phyloP scores from a whole-genome alignment of 2,797 vertebrate species.

The Psittacula derbiana region DNA sequence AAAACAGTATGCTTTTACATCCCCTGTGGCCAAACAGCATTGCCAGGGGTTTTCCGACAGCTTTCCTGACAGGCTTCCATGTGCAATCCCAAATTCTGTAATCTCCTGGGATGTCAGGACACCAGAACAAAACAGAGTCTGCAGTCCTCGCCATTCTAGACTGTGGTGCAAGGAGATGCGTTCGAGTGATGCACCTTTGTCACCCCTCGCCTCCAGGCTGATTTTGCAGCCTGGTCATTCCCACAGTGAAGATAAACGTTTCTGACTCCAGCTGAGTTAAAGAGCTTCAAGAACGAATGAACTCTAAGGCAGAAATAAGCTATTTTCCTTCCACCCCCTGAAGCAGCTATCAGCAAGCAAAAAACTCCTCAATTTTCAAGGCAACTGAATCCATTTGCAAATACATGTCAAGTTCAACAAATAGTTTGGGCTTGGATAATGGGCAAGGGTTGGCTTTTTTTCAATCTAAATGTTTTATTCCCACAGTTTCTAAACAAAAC shows the following conservation, averaged over 20 bases:
- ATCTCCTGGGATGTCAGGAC: neutral
- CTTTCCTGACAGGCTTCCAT: fast-evolving
- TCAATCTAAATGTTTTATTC: constrained; percentile 45
- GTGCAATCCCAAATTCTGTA: neutral
- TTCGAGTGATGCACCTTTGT: neutral
- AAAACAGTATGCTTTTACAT: neutral
- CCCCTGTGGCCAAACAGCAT: neutral
- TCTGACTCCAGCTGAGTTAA: constrained; percentile 31
- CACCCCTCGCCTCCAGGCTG: neutral
- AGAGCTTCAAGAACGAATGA: constrained; percentile 17
- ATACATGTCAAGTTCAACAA: neutral
- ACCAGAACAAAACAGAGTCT: neutral
- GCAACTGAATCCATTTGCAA: constrained; percentile 38
- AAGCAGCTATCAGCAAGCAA: constrained; percentile 1
- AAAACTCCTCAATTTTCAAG: neutral
- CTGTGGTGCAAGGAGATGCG: fast-evolving
- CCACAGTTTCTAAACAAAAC: constrained; percentile 14
- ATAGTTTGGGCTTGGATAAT: constrained; percentile 36
- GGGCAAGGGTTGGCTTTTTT: neutral
- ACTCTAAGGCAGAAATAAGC: constrained; percentile 14
- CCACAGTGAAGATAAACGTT: neutral
- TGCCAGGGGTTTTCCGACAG: neutral
- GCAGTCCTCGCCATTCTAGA: neutral
- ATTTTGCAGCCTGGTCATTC: neutral
- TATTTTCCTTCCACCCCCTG: neutral